Evolutionary conservation across 2,888 invertebrate species (phyloP), one percentile per base, ranked within the genome.

Genomic region (Callyntrura sp.): DNA sequence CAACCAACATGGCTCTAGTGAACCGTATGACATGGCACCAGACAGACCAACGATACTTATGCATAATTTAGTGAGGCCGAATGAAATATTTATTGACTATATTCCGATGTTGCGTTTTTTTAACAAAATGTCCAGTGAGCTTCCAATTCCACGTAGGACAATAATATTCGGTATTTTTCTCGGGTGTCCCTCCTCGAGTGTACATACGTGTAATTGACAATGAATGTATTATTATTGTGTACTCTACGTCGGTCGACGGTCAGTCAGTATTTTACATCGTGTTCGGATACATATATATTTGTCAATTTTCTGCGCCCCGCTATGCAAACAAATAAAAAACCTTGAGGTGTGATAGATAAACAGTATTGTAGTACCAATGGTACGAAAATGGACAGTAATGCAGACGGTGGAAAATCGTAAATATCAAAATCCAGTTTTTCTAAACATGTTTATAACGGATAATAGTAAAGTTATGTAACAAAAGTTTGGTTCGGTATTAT

Each of bases 331-430:
- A n/a, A 35, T 35, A n/a, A 6, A 6, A 78, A 78, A 78, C 78
- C 78, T 78, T 78, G 51, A 78, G 55, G 25, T 55, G 78, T 78
- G n/a, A n/a, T n/a, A n/a, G n/a, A n/a, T n/a, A n/a, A n/a, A n/a
- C n/a, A n/a, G n/a, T n/a, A n/a, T n/a, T n/a, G n/a, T n/a, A n/a
- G n/a, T n/a, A n/a, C n/a, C n/a, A n/a, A n/a, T n/a, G n/a, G n/a
- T n/a, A n/a, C n/a, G n/a, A n/a, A n/a, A n/a, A n/a, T n/a, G n/a
- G n/a, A n/a, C n/a, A n/a, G n/a, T n/a, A n/a, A n/a, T n/a, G n/a
- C n/a, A n/a, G n/a, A n/a, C n/a, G n/a, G n/a, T n/a, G n/a, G n/a
- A n/a, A n/a, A n/a, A n/a, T n/a, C n/a, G n/a, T n/a, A n/a, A n/a
- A n/a, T n/a, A n/a, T n/a, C n/a, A n/a, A n/a, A n/a, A n/a, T n/a